These are phyloP conservation scores for Cebus imitator DNA, from an alignment of 2,113 vertebrate genomes.

Conservation along the genomic window DNA sequence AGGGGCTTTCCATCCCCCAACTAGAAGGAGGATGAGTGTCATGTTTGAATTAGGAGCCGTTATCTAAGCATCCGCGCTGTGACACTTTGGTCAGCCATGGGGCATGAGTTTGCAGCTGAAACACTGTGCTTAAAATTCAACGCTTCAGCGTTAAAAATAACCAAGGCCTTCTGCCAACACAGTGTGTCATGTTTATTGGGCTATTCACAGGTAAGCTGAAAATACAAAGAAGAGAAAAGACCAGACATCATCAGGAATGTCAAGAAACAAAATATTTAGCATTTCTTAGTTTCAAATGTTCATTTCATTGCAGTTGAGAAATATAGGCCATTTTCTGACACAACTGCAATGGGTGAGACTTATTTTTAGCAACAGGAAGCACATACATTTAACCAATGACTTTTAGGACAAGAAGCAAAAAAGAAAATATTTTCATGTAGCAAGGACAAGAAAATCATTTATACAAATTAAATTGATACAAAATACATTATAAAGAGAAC, in stretches of 20 bases:
- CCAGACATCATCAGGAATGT: constrained; percentile 53
- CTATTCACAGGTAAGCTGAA: constrained; percentile 80
- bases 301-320: constrained; percentile 66
- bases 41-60: neutral
- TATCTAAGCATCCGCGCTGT: accelerated
- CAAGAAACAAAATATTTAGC: constrained; percentile 73
- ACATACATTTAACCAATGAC: constrained; percentile 75
- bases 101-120: constrained; percentile 62
- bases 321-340: neutral
- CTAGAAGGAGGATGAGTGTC: neutral
- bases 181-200: constrained; percentile 76
- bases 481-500: constrained; percentile 89
- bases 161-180: constrained; percentile 75
- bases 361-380: constrained; percentile 77
- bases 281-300: constrained; percentile 67
- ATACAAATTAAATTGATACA: constrained; percentile 83
- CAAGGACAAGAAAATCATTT: constrained; percentile 75
- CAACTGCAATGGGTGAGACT: constrained; percentile 65
- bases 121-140: constrained; percentile 65
- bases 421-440: constrained; percentile 79
- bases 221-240: constrained; percentile 53
- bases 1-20: neutral
- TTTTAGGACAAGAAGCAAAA: constrained; percentile 83
- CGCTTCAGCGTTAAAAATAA: constrained; percentile 67
- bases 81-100: constrained; percentile 19